A percentile compares a stretch with the other conserved stretches of the same genome.
These are phyloP conservation scores for Peromyscus eremicus DNA, from an alignment of 2,797 vertebrate species.

Conservation along the genomic window DNA sequence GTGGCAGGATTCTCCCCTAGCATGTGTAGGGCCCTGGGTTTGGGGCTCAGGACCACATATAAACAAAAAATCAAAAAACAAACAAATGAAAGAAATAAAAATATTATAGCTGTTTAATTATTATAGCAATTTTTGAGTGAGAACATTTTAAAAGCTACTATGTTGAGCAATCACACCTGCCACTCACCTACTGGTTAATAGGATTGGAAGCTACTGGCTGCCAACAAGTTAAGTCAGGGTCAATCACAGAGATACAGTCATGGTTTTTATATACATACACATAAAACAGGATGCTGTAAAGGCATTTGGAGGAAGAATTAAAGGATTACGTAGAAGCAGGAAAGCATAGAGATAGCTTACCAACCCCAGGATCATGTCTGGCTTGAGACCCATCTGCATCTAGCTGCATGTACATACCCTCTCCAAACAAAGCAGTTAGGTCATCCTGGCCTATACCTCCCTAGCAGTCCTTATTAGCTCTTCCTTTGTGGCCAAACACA, in stretches of 20 bases:
- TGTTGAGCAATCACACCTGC: neutral
- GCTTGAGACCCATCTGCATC: neutral
- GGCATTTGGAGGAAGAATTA: neutral
- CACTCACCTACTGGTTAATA: neutral
- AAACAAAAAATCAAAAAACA: neutral
- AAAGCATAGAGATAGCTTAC: neutral
- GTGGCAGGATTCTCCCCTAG: neutral
- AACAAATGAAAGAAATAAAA: neutral
- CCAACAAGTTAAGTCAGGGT: neutral
- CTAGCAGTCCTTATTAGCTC: neutral
- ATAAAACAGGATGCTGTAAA: neutral
- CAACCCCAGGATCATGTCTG: neutral
- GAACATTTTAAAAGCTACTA: neutral
- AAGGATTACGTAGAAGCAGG: neutral
- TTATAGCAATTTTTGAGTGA: neutral
- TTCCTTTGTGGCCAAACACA: neutral
- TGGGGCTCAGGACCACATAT: neutral
- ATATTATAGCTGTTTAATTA: neutral
- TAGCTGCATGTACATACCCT: neutral
- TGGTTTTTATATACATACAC: neutral
- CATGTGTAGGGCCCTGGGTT: neutral
- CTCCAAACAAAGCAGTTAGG: neutral
- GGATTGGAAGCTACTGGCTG: neutral
- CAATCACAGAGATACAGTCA: neutral
- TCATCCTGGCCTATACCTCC: neutral